Conservation (phyloP, 2,797 vertebrate genomes). For the Sciurus vulgaris region DNA sequence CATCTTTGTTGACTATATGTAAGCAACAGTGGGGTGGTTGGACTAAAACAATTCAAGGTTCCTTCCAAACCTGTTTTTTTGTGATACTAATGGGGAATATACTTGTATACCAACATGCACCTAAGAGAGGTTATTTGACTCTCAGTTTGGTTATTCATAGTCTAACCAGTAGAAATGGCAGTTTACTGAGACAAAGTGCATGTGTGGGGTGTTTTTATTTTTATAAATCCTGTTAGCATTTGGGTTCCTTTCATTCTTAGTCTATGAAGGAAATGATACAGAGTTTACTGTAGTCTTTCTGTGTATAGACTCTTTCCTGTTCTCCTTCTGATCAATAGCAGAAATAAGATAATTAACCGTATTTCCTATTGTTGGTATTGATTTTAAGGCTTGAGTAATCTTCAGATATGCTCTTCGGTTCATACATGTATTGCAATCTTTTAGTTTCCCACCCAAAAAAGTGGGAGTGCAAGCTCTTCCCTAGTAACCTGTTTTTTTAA, state of each 20-base stretch:
- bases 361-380: neutral
- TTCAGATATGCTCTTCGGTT: neutral
- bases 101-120: constrained; percentile 56
- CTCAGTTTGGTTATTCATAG: constrained; percentile 53
- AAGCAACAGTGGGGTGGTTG: constrained; percentile 65
- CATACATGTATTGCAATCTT: neutral
- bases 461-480: neutral
- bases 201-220: constrained; percentile 44
- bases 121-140: constrained; percentile 46
- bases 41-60: constrained; percentile 54
- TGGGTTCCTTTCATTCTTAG: constrained; percentile 17
- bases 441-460: neutral
- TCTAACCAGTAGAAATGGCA: constrained; percentile 48
- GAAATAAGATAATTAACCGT: neutral
- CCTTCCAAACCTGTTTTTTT: constrained; percentile 46
- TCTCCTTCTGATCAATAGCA: neutral
- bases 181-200: constrained; percentile 62
- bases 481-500: neutral
- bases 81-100: constrained; percentile 43
- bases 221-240: constrained; percentile 54
- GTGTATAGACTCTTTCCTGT: neutral
- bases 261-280: neutral
- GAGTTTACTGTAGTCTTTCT: neutral
- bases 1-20: constrained; percentile 50
- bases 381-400: neutral